Evolutionary conservation across 2,113 vertebrate species (phyloP).

Genomic region (Bos taurus): DNA sequence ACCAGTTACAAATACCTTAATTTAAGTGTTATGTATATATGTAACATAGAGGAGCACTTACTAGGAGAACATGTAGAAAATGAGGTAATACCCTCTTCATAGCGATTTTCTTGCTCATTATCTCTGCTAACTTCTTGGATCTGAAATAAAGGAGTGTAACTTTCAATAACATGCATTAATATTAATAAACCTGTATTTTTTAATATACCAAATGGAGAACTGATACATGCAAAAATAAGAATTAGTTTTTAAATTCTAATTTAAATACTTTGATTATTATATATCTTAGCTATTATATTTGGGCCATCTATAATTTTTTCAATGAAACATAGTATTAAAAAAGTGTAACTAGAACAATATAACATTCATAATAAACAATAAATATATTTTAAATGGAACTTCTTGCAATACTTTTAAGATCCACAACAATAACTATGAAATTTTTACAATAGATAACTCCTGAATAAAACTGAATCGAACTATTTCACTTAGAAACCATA

Average conservation of each 20-base stretch:
- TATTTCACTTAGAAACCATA: background rate
- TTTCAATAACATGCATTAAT: slow-evolving; percentile 22
- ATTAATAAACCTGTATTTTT: background rate
- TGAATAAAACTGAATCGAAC: background rate
- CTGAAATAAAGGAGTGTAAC: slow-evolving; percentile 58
- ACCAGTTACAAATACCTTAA: background rate
- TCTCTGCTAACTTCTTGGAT: slow-evolving; percentile 32
- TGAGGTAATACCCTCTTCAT: slow-evolving; percentile 16
- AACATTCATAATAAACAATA: background rate
- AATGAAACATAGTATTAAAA: background rate
- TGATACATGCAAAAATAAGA: background rate
- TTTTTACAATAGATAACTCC: background rate
- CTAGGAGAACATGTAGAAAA: background rate
- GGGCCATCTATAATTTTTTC: background rate
- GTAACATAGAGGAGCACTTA: slow-evolving; percentile 64
- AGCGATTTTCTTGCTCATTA: slow-evolving; percentile 8
- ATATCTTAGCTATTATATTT: background rate
- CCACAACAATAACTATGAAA: background rate
- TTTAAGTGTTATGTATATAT: background rate
- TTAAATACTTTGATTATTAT: background rate
- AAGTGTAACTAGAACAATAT: background rate
- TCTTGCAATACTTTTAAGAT: background rate
- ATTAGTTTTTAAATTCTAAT: background rate
- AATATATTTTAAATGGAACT: background rate
- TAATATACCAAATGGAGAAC: background rate